phyloP scores from a whole-genome alignment of 2,797 vertebrate genomes.

The Ammospiza maritima region DNA sequence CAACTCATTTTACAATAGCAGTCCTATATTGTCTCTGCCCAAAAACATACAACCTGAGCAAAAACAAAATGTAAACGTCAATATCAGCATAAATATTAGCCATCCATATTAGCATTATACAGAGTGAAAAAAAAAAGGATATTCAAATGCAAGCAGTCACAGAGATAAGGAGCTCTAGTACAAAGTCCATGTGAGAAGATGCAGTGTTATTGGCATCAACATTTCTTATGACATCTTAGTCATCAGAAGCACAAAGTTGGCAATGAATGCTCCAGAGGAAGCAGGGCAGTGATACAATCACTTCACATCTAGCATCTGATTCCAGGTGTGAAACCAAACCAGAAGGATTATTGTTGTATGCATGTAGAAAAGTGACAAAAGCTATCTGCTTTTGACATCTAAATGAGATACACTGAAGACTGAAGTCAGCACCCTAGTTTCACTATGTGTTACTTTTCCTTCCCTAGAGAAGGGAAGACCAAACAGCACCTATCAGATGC shows the following conservation, averaged over 20 bases:
- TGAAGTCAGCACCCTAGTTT: neutral
- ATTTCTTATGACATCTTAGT: neutral
- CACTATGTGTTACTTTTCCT: neutral
- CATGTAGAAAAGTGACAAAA: neutral
- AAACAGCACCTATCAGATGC: neutral
- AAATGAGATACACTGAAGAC: neutral
- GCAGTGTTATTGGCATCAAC: neutral
- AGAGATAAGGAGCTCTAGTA: neutral
- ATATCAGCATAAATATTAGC: neutral
- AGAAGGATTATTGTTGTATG: neutral
- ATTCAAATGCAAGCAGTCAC: neutral
- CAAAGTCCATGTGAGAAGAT: fast-evolving
- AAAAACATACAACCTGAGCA: neutral
- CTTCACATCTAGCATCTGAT: neutral
- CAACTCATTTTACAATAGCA: neutral
- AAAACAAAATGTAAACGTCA: neutral
- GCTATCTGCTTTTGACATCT: neutral
- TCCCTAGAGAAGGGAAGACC: neutral
- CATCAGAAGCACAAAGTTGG: neutral
- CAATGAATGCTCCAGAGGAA: neutral
- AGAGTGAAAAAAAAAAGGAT: neutral
- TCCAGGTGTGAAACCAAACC: neutral
- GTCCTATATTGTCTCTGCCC: neutral
- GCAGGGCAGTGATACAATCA: neutral
- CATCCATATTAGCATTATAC: neutral